phyloP scores from a whole-genome alignment of 2,888 invertebrate species.

The Melinaea menophilus region DNA sequence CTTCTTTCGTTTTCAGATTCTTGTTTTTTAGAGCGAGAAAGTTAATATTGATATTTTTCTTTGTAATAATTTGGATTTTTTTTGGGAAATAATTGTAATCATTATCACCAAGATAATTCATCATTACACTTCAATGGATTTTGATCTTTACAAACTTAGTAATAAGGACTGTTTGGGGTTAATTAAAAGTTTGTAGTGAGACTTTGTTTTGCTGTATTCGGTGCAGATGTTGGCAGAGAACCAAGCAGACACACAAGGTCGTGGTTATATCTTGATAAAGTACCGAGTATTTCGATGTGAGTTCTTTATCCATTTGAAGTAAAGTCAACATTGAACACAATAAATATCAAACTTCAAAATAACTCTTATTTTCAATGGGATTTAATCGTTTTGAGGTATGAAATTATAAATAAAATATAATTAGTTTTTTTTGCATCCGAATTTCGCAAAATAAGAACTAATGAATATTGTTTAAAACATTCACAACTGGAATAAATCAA shows the following conservation, averaged over 20 bases:
- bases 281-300: constrained; percentile 15
- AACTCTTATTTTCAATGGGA: too few relatives aligned
- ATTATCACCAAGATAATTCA: constrained; percentile 18
- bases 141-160: background rate
- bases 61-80: background rate
- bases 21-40: too few relatives aligned
- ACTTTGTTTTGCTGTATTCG: constrained; percentile 23
- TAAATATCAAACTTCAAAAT: too few relatives aligned
- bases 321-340: background rate
- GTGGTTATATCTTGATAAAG: constrained; percentile 27
- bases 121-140: constrained; percentile 7
- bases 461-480: too few relatives aligned
- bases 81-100: constrained; percentile 15
- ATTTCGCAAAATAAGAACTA: too few relatives aligned
- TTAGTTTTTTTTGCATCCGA: too few relatives aligned
- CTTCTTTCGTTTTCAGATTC: too few relatives aligned
- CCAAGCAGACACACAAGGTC: constrained; percentile 57
- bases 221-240: constrained; percentile 47
- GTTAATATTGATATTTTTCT: too few relatives aligned
- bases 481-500: too few relatives aligned
- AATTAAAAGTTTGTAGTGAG: constrained; percentile 17
- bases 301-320: constrained; percentile 1
- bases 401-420: too few relatives aligned
- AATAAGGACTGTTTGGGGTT: constrained; percentile 8
- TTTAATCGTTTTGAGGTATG: too few relatives aligned